Evolutionary conservation across 2,797 vertebrate species (phyloP).

Genomic region (Luscinia megarhynchos): DNA sequence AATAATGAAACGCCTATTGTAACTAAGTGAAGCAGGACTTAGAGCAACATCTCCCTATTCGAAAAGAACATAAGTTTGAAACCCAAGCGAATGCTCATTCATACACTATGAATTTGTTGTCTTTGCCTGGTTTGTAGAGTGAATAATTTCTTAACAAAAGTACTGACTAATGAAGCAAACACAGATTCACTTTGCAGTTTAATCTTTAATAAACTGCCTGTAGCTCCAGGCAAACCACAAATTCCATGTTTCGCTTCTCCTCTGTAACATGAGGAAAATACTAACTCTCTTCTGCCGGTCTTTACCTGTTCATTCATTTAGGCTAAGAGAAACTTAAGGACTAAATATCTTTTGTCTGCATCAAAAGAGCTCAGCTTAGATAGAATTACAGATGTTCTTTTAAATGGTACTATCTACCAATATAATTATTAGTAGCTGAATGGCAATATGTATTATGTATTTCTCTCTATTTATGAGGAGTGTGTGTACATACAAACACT

Average conservation of each 20-base stretch:
- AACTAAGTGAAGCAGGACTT: conserved; percentile 37
- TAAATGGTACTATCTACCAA: neutral
- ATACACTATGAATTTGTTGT: neutral
- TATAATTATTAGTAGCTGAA: neutral
- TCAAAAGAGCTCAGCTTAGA: neutral
- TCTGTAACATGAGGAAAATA: neutral
- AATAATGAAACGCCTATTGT: conserved; percentile 53
- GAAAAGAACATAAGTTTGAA: neutral
- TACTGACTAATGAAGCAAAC: neutral
- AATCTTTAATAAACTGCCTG: neutral
- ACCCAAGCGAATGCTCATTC: neutral
- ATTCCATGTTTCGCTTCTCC: neutral
- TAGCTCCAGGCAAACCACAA: neutral
- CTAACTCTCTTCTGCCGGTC: neutral
- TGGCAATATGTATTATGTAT: neutral
- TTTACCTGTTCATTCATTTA: neutral
- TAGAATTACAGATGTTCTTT: neutral
- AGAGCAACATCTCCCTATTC: neutral
- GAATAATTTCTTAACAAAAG: neutral
- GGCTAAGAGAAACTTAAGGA: neutral
- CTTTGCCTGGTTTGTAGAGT: neutral
- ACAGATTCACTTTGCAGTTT: neutral
- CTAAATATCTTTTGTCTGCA: neutral
- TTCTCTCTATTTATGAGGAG: neutral
- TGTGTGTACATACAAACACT: no score